phyloP scores from a whole-genome alignment of 2,797 vertebrate species.

The Cuniculus paca region DNA sequence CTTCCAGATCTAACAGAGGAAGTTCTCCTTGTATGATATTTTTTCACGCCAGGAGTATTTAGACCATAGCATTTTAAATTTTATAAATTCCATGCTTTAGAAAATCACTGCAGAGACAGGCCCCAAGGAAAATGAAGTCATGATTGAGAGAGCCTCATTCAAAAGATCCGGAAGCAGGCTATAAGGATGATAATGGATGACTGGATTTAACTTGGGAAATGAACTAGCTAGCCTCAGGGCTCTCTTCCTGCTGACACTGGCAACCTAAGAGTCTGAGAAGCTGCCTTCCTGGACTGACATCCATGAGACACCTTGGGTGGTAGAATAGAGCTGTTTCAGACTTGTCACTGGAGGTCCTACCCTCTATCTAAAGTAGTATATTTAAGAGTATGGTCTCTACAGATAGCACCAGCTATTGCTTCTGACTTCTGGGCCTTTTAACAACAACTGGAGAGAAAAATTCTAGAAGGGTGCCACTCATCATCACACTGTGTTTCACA shows the following conservation, averaged over 20 bases:
- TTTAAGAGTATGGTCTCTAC: not conserved
- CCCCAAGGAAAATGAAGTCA: constrained; percentile 52
- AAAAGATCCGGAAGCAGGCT: not conserved
- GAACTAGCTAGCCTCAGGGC: constrained; percentile 2
- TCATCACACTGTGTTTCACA: not conserved
- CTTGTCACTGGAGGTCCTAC: too few species aligned
- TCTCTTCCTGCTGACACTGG: not conserved
- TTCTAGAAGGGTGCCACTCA: not conserved
- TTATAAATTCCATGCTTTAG: constrained; percentile 32
- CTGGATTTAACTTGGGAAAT: constrained; percentile 35
- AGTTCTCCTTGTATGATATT: not conserved
- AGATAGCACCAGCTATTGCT: not conserved
- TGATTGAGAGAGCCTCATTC: not conserved
- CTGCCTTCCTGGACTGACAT: not conserved
- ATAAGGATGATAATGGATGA: not conserved
- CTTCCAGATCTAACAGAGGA: constrained; percentile 31
- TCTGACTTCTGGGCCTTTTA: not conserved
- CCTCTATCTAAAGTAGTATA: too few species aligned
- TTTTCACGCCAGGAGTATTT: constrained; percentile 32
- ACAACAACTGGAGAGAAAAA: not conserved
- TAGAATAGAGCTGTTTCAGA: not conserved
- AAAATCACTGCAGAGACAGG: not conserved
- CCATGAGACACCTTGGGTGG: not conserved
- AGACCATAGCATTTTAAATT: not conserved
- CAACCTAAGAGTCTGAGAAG: not conserved